Conservation (phyloP, 2,888 invertebrate genomes). For the Meteorus cinctellus region DNA sequence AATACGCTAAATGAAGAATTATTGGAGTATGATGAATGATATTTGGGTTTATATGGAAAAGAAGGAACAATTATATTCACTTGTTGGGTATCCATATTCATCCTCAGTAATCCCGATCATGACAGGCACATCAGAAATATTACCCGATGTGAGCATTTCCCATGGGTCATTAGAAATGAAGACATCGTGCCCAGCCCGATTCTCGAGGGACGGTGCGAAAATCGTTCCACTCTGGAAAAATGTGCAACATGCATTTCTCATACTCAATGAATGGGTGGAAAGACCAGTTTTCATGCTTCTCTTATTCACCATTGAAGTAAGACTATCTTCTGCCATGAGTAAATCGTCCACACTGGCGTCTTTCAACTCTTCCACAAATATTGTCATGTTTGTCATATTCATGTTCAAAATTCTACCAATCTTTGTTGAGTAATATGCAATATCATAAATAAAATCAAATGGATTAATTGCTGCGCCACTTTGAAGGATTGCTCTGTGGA, state of each 20-base stretch:
- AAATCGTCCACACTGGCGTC: slow-evolving; percentile 58
- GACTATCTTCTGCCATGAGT: slow-evolving; percentile 56
- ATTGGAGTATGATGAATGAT: not conserved
- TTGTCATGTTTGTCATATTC: slow-evolving; percentile 59
- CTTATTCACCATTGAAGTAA: slow-evolving; percentile 51
- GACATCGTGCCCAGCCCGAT: slow-evolving; percentile 62
- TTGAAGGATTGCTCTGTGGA: slow-evolving; percentile 62
- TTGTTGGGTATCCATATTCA: slow-evolving; percentile 58
- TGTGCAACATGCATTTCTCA: not conserved
- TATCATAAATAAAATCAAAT: slow-evolving; percentile 59
- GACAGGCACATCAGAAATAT: slow-evolving; percentile 64
- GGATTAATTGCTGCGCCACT: slow-evolving; percentile 62
- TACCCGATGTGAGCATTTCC: slow-evolving; percentile 64
- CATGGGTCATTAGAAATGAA: slow-evolving; percentile 66
- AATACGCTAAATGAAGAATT: no score
- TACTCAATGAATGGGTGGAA: not conserved
- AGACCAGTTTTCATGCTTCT: not conserved
- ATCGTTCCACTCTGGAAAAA: not conserved
- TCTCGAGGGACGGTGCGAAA: slow-evolving; percentile 64
- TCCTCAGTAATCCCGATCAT: slow-evolving; percentile 61
- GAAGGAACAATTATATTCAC: not conserved
- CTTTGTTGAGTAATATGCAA: slow-evolving; percentile 62
- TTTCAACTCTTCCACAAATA: slow-evolving; percentile 62
- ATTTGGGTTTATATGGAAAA: slow-evolving; percentile 21
- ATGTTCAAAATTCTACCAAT: slow-evolving; percentile 66